Percentiles rank a stretch among this genome's conserved stretches.
Conservation (phyloP, 1,140 invertebrate species). For the Drosophila melanogaster region Release_6_plus_ISO1_MT NT_033779.5:18371001-18371500, state of each 20-base stretch:
- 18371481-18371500: slow-evolving; percentile 8
- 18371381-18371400: no score
- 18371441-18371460: slow-evolving; percentile 18
- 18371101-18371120: slow-evolving; percentile 74
- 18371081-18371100: slow-evolving; percentile 65
- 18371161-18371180: background rate
- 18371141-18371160: slow-evolving; percentile 79
- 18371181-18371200: no score
- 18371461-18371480: background rate
- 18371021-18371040: slow-evolving; percentile 27
- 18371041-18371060: slow-evolving; percentile 70
- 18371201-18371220: no score
- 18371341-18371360: no score
- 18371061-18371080: slow-evolving; percentile 62
- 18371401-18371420: no score
- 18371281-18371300: no score
- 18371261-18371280: background rate
- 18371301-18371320: no score
- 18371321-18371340: no score
- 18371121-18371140: slow-evolving; percentile 29
- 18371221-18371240: no score
- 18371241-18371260: no score
- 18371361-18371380: no score
- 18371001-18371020: slow-evolving; percentile 18
- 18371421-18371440: background rate